These are phyloP conservation scores for Trididemnum nubilum DNA, from an alignment of 23 tunicate genomes.

Conservation along the genomic window DNA sequence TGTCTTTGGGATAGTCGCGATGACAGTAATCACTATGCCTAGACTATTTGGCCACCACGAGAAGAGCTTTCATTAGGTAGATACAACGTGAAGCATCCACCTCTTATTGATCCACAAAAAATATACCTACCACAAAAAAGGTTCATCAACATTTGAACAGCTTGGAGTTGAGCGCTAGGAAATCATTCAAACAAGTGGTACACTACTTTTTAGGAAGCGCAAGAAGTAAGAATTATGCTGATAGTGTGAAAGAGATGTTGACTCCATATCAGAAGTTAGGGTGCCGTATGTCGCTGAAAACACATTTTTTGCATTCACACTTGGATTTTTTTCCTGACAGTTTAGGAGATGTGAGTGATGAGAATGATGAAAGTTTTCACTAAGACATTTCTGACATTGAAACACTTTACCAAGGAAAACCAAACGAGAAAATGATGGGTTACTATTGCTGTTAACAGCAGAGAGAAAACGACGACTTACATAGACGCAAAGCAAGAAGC, in stretches of 20 bases:
- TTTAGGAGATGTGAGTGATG: constrained; percentile 39
- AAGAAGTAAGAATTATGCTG: constrained; percentile 7
- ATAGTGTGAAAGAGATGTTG: constrained; percentile 31
- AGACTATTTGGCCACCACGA: constrained; percentile 25
- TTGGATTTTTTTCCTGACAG: constrained; percentile 37
- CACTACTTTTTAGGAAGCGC: constrained; percentile 24
- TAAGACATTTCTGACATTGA: constrained; percentile 39
- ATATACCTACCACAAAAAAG: constrained; percentile 7
- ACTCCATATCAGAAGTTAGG: constrained; percentile 20
- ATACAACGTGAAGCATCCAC: constrained; percentile 30
- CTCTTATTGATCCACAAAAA: constrained; percentile 13
- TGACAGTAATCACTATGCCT: constrained; percentile 38
- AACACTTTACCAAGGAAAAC: constrained; percentile 21
- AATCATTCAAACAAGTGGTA: constrained; percentile 28
- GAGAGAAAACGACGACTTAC: constrained; percentile 9
- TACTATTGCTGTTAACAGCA: constrained; percentile 42
- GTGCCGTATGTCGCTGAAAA: constrained; percentile 37
- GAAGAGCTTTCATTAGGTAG: constrained; percentile 20
- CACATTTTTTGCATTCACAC: constrained; percentile 27
- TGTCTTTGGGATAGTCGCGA: constrained; percentile 49
- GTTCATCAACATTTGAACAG: not conserved
- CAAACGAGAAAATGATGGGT: constrained; percentile 27
- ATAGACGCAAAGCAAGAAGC: constrained; percentile 30
- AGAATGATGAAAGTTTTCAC: constrained; percentile 29
- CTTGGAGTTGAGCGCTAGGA: constrained; percentile 27